Conservation (phyloP, 2,888 invertebrate species). For the Exephanes ischioxanthus region DNA sequence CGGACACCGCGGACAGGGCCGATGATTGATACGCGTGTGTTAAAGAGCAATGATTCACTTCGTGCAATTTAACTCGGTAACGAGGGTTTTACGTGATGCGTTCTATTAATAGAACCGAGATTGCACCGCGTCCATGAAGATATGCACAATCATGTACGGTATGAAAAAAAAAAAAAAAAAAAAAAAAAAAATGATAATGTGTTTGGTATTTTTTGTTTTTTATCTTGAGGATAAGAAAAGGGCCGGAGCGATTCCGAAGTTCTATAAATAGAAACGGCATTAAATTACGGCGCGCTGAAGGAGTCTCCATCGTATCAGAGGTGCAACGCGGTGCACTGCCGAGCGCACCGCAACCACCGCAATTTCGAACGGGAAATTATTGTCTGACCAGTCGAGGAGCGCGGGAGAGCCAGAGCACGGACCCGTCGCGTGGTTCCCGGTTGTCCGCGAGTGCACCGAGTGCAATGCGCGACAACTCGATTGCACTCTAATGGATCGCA, state of each 20-base stretch:
- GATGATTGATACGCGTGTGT: constrained; percentile 15
- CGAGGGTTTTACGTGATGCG: constrained; percentile 42
- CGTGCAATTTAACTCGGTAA: constrained; percentile 6
- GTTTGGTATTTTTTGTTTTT: no score
- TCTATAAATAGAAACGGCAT: constrained; percentile 42
- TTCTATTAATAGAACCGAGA: constrained; percentile 51
- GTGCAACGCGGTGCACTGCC: constrained; percentile 20
- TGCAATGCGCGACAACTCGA: constrained; percentile 49
- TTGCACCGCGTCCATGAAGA: constrained; percentile 31
- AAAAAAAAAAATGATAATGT: no score
- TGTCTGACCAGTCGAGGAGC: constrained; percentile 26
- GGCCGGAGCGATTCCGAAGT: constrained; percentile 31
- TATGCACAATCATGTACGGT: neutral
- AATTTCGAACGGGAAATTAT: constrained; percentile 57
- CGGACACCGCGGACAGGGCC: neutral
- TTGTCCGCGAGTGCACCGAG: neutral
- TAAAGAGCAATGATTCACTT: constrained; percentile 8
- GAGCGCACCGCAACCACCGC: constrained; percentile 21
- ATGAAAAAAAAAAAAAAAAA: no score
- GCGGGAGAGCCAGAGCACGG: constrained; percentile 35
- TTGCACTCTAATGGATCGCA: constrained; percentile 52
- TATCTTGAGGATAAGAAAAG: constrained; percentile 2
- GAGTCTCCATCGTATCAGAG: neutral
- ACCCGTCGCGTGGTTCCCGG: constrained; percentile 44
- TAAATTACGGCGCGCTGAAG: neutral